Evolutionary conservation across 2,888 invertebrate species (phyloP).

Genomic region (Sarcophaga caerulescens): DNA sequence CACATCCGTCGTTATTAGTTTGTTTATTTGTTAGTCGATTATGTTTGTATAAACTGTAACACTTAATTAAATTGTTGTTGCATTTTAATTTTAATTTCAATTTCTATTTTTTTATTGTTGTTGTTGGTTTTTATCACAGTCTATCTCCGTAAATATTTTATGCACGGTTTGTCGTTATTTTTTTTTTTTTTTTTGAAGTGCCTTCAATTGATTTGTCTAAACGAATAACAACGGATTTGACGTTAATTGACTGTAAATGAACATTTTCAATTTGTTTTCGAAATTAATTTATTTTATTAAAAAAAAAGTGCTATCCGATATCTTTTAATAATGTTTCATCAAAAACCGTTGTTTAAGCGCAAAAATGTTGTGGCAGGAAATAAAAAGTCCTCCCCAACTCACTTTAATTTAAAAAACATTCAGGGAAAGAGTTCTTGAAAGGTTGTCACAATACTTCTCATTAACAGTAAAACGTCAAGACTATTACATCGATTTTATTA

Average conservation of each 20-base stretch:
- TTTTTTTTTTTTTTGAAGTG: neutral
- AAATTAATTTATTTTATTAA: neutral
- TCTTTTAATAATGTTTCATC: too few species aligned
- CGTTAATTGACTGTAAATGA: neutral
- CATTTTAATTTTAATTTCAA: neutral
- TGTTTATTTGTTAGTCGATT: neutral
- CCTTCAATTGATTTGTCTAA: conserved; percentile 14
- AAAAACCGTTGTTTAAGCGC: too few species aligned
- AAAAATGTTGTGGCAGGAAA: too few species aligned
- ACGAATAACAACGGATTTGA: neutral
- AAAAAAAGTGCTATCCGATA: neutral
- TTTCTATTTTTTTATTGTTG: neutral
- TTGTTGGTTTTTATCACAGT: neutral
- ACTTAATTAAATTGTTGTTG: conserved; percentile 39
- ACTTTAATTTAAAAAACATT: too few species aligned
- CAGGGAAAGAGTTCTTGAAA: too few species aligned
- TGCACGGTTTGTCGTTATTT: neutral
- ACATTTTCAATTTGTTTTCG: neutral
- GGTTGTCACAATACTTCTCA: too few species aligned
- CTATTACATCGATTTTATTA: too few species aligned
- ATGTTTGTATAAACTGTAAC: conserved; percentile 27
- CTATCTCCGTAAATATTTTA: neutral
- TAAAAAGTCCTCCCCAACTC: too few species aligned
- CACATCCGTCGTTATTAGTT: neutral
- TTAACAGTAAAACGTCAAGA: too few species aligned